phyloP scores from a whole-genome alignment of 2,888 invertebrate genomes.

The Noctuana brunneofusca region DNA sequence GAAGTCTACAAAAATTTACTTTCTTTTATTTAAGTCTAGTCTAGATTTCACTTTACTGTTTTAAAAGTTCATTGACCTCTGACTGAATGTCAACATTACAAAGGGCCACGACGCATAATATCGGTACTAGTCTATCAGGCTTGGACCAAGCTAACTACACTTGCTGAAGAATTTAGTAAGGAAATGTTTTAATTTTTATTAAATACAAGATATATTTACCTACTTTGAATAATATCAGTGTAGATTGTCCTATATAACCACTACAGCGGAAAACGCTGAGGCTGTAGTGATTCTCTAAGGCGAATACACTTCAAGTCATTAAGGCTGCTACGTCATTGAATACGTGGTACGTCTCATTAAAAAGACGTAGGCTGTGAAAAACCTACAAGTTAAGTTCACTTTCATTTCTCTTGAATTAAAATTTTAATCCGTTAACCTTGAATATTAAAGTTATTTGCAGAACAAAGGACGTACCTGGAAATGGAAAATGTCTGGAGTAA shows the following conservation, averaged over 20 bases:
- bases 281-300: constrained; percentile 18
- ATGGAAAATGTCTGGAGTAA: no score
- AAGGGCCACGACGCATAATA: no score
- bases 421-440: constrained; percentile 5
- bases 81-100: no score
- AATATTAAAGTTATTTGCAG: neutral
- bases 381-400: constrained; percentile 1
- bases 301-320: constrained; percentile 23
- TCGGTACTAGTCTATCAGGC: no score
- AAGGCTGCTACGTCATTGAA: constrained; percentile 28
- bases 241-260: constrained; percentile 15
- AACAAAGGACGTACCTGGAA: no score
- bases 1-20: constrained; percentile 24
- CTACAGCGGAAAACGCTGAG: constrained; percentile 6
- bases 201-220: no score
- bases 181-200: no score
- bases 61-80: constrained; percentile 3
- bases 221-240: constrained; percentile 2
- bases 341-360: constrained; percentile 31
- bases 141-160: no score
- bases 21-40: constrained; percentile 16
- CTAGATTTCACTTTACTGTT: constrained; percentile 21
- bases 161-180: no score
- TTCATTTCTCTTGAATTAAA: constrained; percentile 18
- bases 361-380: constrained; percentile 11